A percentile compares a stretch with the other conserved stretches of the same genome.
These are phyloP conservation scores for Tinea pellionella DNA, from an alignment of 2,888 invertebrate genomes.

Conservation along the genomic window DNA sequence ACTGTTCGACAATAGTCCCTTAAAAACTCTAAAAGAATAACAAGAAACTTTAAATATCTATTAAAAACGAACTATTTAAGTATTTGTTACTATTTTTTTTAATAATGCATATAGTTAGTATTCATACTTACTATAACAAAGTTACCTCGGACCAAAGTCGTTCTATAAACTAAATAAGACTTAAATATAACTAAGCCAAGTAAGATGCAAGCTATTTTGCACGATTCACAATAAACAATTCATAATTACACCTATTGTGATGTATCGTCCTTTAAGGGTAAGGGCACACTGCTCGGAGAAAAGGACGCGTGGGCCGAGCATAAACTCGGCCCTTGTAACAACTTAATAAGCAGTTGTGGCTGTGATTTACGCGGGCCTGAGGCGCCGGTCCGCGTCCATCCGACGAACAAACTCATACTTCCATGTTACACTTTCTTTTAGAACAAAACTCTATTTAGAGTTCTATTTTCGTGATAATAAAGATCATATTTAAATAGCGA, in stretches of 20 bases:
- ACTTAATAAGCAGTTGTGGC: conserved; percentile 63
- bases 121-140: too few relatives aligned
- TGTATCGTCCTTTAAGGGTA: conserved; percentile 27
- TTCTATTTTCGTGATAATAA: background rate
- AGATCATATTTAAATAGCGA: background rate
- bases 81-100: too few relatives aligned
- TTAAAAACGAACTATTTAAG: too few relatives aligned
- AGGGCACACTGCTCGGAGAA: conserved; percentile 39
- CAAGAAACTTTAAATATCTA: too few relatives aligned
- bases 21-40: too few relatives aligned
- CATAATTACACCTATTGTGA: conserved; percentile 4
- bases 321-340: conserved; percentile 57
- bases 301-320: conserved; percentile 51
- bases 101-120: too few relatives aligned
- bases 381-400: conserved; percentile 38
- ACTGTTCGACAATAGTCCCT: too few relatives aligned
- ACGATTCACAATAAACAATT: background rate
- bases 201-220: background rate
- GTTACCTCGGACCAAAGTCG: too few relatives aligned
- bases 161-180: background rate
- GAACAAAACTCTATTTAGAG: background rate
- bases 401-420: background rate
- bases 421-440: background rate
- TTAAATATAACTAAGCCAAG: background rate
- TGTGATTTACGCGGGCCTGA: conserved; percentile 63